Base-by-base conservation (phyloP, 1,140 invertebrate species). In the Drosophila gunungcola region DNA sequence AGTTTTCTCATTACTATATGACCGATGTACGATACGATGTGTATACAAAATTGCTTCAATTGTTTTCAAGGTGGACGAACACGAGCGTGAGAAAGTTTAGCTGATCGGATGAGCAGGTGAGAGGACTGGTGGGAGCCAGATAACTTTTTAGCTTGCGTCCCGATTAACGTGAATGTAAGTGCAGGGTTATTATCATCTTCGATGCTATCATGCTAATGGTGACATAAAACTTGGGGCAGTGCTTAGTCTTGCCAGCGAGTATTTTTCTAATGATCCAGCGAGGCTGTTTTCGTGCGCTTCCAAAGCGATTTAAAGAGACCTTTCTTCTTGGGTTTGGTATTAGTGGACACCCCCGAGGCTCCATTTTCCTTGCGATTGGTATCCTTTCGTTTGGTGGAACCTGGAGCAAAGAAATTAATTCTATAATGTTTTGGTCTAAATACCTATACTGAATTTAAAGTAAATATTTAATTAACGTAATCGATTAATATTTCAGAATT, bases 261-360 rank as follows among this genome's bases (percentile, higher is more conserved):
- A 45, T 3, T 62, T 38, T n/a, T 63, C 94, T 95, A 95, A 90
- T 97, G 96, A 92, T 97, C 96, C 92, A 97, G 93, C 27, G 96
- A 97, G 91, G 96, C 96, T 88, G 96, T 96, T 54, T 96, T 95
- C 54, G 96, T 96, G 62, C 95, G 94, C 92, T 97, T 97, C 96
- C 96, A 97, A 67, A 97, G 95, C 90, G 94, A 96, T 93, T 96
- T 96, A 93, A 97, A 97, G 89, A 97, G 96, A 53, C 96, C 95
- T 91, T 96, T 96, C 92, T 97, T 96, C 58, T 96, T 95, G 74
- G 94, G 94, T 78, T 93, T 88, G 34, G 86, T 94, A 46, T 76
- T 74, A 48, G 78, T 62, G 62, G 52, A 90, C 91, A 39, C 60
- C 21, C 55, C 63, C 58, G 61, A 49, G 52, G 65, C 68, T 51